phyloP scores from a whole-genome alignment of 2,113 vertebrate genomes.

The Gambusia affinis region DNA sequence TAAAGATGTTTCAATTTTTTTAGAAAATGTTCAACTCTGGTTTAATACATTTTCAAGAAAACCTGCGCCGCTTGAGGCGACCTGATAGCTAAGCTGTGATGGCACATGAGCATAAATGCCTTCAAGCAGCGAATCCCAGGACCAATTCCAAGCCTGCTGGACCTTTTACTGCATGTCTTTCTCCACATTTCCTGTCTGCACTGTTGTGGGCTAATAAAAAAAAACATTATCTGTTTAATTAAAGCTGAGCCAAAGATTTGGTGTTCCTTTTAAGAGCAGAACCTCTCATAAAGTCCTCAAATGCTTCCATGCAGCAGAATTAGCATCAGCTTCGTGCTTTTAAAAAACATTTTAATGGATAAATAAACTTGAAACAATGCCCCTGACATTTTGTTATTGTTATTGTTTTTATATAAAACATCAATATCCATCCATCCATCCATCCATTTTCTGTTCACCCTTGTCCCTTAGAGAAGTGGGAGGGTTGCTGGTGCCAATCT shows the following conservation, averaged over 20 bases:
- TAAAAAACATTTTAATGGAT: not conserved
- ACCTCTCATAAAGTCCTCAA: constrained; percentile 4
- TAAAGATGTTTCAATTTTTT: constrained; percentile 30
- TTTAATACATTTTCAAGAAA: constrained; percentile 20
- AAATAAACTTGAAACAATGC: not conserved
- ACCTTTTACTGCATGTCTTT: constrained; percentile 1
- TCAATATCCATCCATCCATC: not conserved
- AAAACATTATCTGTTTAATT: constrained; percentile 16
- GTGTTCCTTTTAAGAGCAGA: constrained; percentile 11
- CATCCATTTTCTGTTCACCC: no score
- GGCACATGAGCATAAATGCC: constrained; percentile 12
- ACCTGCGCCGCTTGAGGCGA: not conserved
- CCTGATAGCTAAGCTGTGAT: constrained; percentile 6
- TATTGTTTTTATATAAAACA: not conserved
- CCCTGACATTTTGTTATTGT: not conserved
- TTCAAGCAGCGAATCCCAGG: constrained; percentile 9
- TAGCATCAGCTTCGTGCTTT: not conserved
- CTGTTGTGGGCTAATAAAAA: constrained; percentile 4
- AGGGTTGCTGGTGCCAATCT: no score
- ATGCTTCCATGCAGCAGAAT: constrained; percentile 1
- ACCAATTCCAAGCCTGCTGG: constrained; percentile 8
- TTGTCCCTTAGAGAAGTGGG: no score
- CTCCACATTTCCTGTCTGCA: constrained; percentile 1
- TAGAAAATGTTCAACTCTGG: not conserved
- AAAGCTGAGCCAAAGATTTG: constrained; percentile 14